Evolutionary conservation across 64 coral and sea anemone species (phyloP), one percentile per base, ranked within the genome.

Genomic region (Hydrozoanthus tunicans): DNA sequence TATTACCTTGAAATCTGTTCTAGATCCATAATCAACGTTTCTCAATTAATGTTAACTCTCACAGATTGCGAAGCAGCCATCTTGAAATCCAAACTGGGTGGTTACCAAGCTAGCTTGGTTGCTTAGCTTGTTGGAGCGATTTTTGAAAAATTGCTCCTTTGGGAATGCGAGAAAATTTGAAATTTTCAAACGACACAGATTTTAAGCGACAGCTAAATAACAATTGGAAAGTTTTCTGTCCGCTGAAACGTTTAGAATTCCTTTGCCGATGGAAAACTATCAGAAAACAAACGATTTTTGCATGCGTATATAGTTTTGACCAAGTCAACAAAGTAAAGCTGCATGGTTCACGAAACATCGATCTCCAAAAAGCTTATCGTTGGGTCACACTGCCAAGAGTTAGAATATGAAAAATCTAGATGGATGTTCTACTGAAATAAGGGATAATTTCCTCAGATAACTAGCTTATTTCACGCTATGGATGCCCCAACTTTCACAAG

Each of bases 401-500:
- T 15, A 25, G 52, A 82, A 24, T 56, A 88, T 88, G 84, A 74
- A 75, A 88, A 55, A 11, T 59, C n/a, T 73, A 59, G 53, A 73
- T 59, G 7, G 12, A 32, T 15, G 15, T 73, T 12, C 72, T 6
- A 59, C 11, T 7, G 80, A 3, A 27, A 85, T 78, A 62, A 76
- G 84, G 11, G 67, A 60, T 11, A 82, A 64, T 4, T 66, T 80
- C 56, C 51, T 7, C 25, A 72, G 53, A 23, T 88, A 55, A 88
- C 69, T 8, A 63, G 51, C 60, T 0, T 6, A 72, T 8, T 3
- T 15, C 51, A 69, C 68, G 68, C 55, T 58, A 88, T 88, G 86
- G 83, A 96, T 5, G 77, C 88, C 78, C 92, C 94, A 56, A 89
- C 89, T 32, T 94, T 96, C 67, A 94, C 92, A 51, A 90, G 80